Conservation (phyloP, 2,888 invertebrate genomes). For the Chirona hameri region DNA sequence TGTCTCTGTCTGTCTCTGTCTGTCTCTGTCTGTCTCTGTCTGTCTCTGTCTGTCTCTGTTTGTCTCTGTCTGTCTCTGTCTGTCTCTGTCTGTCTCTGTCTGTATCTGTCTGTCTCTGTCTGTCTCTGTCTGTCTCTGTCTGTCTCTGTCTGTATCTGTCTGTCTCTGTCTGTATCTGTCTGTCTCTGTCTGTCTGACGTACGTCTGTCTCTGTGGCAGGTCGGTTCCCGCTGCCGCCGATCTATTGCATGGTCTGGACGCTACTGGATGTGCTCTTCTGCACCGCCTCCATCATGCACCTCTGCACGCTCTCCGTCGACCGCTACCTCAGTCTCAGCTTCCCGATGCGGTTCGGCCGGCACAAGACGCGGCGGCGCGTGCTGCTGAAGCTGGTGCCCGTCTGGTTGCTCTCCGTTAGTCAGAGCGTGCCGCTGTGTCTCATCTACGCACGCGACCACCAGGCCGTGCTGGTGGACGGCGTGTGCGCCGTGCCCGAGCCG, state of each 20-base stretch:
- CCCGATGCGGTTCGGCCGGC: slow-evolving; percentile 88
- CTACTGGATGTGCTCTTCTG: slow-evolving; percentile 93
- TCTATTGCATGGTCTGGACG: slow-evolving; percentile 89
- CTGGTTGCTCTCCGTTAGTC: slow-evolving; percentile 87
- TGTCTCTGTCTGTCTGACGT: no score
- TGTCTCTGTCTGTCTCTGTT: no score
- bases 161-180: no score
- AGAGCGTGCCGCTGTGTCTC: slow-evolving; percentile 79
- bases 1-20: no score
- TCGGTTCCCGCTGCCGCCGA: slow-evolving; percentile 49
- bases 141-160: no score
- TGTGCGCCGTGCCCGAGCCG: slow-evolving; percentile 82
- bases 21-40: no score
- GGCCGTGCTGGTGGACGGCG: slow-evolving; percentile 75
- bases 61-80: no score
- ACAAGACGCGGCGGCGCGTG: slow-evolving; percentile 78
- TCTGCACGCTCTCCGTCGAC: slow-evolving; percentile 94
- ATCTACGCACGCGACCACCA: slow-evolving; percentile 85
- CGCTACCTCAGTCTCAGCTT: slow-evolving; percentile 85
- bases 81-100: no score
- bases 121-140: no score
- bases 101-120: no score
- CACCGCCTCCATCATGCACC: slow-evolving; percentile 94
- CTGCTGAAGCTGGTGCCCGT: slow-evolving; percentile 87
- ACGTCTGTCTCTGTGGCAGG: background rate